Evolutionary conservation across 2,888 invertebrate species (phyloP), one percentile per base, ranked within the genome.

Genomic region (Hydropsyche betteni): DNA sequence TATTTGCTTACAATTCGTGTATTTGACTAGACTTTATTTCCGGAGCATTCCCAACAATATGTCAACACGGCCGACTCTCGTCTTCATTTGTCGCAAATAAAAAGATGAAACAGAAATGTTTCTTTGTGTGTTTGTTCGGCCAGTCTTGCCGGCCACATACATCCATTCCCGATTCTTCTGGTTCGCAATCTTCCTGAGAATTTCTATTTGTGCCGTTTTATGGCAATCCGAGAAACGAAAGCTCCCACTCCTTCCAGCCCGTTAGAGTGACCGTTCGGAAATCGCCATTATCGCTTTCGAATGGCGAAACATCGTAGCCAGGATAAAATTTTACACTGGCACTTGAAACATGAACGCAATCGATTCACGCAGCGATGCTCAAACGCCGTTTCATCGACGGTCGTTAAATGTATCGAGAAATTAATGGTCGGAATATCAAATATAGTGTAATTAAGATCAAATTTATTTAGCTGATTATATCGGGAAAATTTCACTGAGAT

Each of bases 1-100:
- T 64, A 64, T 77, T 77, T 76, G 68, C 71, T 68, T 70, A 69
- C 74, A 74, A 77, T 76, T 77, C 77, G 38, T 74, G 74, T 77
- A 76, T 77, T 77, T 77, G 76, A 72, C 75, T 74, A 77, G 77
- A 77, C 77, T 77, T 77, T 77, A 77, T 77, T 76, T 77, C 71
- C 75, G 71, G 68, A 55, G 70, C 73, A 73, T 77, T 75, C 71
- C 77, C 77, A 74, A 72, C 77, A 77, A 76, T 77, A 77, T 76
- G 74, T 76, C 77, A 77, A 77, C 77, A 77, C 68, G 64, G 77
- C 64, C 69, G 69, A 72, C 68, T 74, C 77, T 75, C 71, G 75
- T 75, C 75, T 77, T 76, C 75, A 77, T 77, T 77, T 75, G 64
- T 36, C 50, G 73, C 70, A 64, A 64, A 73, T 77, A 77, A 74